phyloP scores from a whole-genome alignment of 2,113 vertebrate genomes.

The Brienomyrus longianalis region DNA sequence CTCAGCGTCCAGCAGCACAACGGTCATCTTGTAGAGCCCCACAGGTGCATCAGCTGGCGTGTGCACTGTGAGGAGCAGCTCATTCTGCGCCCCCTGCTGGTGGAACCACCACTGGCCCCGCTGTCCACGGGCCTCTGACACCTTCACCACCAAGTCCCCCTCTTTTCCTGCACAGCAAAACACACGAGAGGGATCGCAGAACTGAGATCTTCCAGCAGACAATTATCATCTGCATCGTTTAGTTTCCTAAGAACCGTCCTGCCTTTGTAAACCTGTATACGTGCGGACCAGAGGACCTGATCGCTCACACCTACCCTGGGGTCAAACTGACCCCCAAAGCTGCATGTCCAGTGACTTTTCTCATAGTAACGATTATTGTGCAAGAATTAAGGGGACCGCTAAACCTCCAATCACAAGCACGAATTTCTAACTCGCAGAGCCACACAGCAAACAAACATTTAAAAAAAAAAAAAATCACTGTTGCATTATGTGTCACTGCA shows the following conservation, averaged over 20 bases:
- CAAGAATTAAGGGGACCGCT: neutral
- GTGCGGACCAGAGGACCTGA: neutral
- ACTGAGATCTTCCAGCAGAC: neutral
- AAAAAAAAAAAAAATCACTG: neutral
- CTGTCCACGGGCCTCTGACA: conserved; percentile 27
- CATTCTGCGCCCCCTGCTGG: conserved; percentile 45
- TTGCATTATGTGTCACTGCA: neutral
- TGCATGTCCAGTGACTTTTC: no score
- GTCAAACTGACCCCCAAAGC: no score
- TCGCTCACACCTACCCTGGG: no score
- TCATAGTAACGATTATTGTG: neutral
- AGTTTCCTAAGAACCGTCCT: neutral
- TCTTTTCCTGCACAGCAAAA: conserved; percentile 54
- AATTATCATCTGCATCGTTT: neutral
- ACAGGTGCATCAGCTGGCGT: conserved; percentile 70
- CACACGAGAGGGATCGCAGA: neutral
- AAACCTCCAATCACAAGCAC: neutral
- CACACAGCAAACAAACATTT: neutral
- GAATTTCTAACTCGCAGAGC: neutral
- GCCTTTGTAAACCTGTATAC: neutral
- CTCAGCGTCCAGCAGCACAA: conserved; percentile 51
- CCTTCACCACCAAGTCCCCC: conserved; percentile 54
- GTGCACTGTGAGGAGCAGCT: conserved; percentile 55
- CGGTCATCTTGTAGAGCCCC: conserved; percentile 67
- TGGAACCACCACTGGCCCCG: conserved; percentile 56